Percentiles rank a stretch among this genome's conserved stretches.
These are phyloP conservation scores for Eupeodes latifasciatus DNA, from an alignment of 2,888 invertebrate genomes.

Conservation along the genomic window DNA sequence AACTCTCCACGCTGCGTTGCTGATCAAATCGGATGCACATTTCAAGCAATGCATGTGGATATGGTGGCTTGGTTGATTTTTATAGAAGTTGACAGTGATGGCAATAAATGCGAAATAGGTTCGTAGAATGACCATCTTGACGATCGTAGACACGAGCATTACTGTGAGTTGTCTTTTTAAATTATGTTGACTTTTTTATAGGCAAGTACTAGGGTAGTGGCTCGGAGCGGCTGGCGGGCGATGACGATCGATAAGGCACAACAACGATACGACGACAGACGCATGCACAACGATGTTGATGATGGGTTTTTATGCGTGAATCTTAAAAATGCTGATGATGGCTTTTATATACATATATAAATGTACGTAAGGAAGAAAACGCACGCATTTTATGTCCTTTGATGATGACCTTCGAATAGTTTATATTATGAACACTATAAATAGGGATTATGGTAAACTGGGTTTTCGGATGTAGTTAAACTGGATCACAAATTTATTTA, in stretches of 20 bases:
- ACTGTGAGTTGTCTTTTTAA: conserved; percentile 42
- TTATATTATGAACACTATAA: neutral
- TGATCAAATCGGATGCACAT: conserved; percentile 41
- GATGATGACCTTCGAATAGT: conserved; percentile 44
- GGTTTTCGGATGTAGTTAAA: neutral
- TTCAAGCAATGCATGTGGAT: neutral
- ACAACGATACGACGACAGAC: too few relatives aligned
- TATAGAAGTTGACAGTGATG: conserved; percentile 74
- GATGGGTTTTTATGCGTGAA: conserved; percentile 38
- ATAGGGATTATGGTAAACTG: conserved; percentile 40
- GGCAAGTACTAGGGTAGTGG: conserved; percentile 3
- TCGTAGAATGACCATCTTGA: conserved; percentile 42
- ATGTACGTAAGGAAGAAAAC: neutral
- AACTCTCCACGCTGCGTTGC: conserved; percentile 13
- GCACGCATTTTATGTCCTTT: conserved; percentile 2
- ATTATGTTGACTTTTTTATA: conserved; percentile 30
- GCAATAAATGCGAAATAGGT: conserved; percentile 54
- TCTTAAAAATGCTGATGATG: conserved; percentile 5
- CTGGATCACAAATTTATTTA: neutral
- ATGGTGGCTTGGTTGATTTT: conserved; percentile 63
- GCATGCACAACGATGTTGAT: too few relatives aligned
- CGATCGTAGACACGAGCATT: neutral
- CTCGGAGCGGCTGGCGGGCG: conserved; percentile 6
- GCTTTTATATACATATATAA: neutral
- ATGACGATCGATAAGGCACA: too few relatives aligned